Conservation (phyloP, 2,113 vertebrate species). For the Rattus norvegicus region DNA sequence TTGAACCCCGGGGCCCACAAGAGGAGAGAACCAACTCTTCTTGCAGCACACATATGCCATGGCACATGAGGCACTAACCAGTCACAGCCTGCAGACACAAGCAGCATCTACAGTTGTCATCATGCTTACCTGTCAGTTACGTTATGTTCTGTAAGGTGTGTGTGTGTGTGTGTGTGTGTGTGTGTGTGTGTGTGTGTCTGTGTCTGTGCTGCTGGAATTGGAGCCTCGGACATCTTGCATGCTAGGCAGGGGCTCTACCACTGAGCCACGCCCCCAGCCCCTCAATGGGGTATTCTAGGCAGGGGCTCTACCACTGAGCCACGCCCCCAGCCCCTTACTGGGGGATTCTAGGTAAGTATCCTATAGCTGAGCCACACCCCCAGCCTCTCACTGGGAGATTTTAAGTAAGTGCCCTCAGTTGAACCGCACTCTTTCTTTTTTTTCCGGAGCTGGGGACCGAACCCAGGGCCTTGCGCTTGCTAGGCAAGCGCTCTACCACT, state of each 20-base stretch:
- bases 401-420: background rate
- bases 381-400: too few relatives aligned
- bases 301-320: background rate
- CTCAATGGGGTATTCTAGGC: background rate
- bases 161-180: background rate
- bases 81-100: background rate
- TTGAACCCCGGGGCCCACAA: background rate
- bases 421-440: background rate
- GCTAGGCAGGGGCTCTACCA: background rate
- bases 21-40: background rate
- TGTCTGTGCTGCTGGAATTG: background rate
- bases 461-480: too few relatives aligned
- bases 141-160: background rate
- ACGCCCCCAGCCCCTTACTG: background rate
- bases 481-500: too few relatives aligned
- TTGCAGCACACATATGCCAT: background rate
- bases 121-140: background rate
- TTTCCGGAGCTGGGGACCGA: too few relatives aligned
- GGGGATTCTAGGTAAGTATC: too few relatives aligned
- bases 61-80: background rate
- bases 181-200: background rate
- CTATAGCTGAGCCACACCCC: too few relatives aligned
- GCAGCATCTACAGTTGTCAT: background rate
- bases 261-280: too few relatives aligned
- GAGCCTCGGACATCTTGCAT: background rate